Percentiles rank a stretch among this genome's conserved stretches.
Evolutionary conservation across 2,113 vertebrate species (phyloP).

Genomic region (Sinocyclocheilus anophthalmus): DNA sequence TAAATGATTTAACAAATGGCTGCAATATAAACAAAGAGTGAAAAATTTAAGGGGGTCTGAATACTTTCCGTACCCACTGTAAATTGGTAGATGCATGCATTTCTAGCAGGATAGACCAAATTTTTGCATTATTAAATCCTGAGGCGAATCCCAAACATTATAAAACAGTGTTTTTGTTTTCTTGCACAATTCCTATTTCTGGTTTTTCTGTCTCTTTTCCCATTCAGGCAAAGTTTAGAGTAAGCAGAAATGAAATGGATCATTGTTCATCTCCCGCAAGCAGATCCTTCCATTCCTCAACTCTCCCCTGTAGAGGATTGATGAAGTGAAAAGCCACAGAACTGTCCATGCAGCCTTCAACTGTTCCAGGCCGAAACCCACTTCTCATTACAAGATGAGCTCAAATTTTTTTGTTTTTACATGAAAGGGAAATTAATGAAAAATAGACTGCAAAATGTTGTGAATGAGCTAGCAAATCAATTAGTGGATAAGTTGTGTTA

Average conservation of each 20-base stretch:
- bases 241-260: not conserved
- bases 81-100: not conserved
- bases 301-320: not conserved
- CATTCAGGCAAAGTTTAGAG: not conserved
- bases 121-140: not conserved
- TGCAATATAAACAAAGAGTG: no score
- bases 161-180: not conserved
- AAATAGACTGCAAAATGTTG: not conserved
- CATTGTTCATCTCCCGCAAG: no score
- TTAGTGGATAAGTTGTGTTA: not conserved
- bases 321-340: conserved; percentile 21
- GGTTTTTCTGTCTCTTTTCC: not conserved
- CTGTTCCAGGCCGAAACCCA: not conserved
- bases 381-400: not conserved
- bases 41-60: no score
- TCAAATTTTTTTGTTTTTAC: not conserved
- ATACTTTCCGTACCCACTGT: no score
- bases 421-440: not conserved
- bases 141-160: not conserved
- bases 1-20: no score
- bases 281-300: not conserved
- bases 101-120: conserved; percentile 7
- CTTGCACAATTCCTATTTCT: not conserved
- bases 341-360: not conserved
- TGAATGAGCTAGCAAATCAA: not conserved